Base-by-base conservation (phyloP, 2,888 invertebrate genomes). In the Drosophila gaucha region DNA sequence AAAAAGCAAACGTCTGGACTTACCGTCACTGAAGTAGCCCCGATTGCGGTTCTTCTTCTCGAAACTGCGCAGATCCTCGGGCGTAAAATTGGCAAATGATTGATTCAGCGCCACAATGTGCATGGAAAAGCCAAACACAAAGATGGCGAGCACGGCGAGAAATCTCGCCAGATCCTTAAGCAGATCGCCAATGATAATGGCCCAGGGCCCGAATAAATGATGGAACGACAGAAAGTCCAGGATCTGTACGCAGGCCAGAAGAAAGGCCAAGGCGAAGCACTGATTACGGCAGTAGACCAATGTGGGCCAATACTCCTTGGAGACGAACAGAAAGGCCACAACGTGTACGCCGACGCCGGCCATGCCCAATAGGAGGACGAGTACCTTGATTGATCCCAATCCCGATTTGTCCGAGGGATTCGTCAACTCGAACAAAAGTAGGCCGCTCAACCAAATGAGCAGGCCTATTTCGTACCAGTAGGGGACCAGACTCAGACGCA, bases 191-290 rank as follows among this genome's bases (percentile, higher is more conserved):
- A 99, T 99, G 91, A 99, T 99, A 90, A 99, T 99, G 30, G 99
- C 99, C 99, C 99, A 99, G 0, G 99, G 99, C 44, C 99, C 99
- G 91, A 99, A 99, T 18, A 99, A 94, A 92, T 99, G 98, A 92
- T 99, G 99, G 91, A 99, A 99, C 22, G 99, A 99, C 47, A 99
- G 93, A 92, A 99, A 99, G 93, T 98, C 98, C 89, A 99, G 93
- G 88, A 99, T 97, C 93, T 99, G 98, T 47, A 99, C 98, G 92
- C 99, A 99, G 56, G 98, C 98, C 86, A 99, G 93, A 67, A 99
- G 94, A 91, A 99, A 96, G 58, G 98, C 97, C 89, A 99, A 93
- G 0, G 99, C 99, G 90, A 99, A 97, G 90, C 99, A 94, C 92
- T 99, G 99, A 93, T 99, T 99, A 69, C 99, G 94, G 80, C 98